Percentiles rank a stretch among this genome's conserved stretches.
Conservation (phyloP, 2,797 vertebrate species). For the Paguma larvata region DNA sequence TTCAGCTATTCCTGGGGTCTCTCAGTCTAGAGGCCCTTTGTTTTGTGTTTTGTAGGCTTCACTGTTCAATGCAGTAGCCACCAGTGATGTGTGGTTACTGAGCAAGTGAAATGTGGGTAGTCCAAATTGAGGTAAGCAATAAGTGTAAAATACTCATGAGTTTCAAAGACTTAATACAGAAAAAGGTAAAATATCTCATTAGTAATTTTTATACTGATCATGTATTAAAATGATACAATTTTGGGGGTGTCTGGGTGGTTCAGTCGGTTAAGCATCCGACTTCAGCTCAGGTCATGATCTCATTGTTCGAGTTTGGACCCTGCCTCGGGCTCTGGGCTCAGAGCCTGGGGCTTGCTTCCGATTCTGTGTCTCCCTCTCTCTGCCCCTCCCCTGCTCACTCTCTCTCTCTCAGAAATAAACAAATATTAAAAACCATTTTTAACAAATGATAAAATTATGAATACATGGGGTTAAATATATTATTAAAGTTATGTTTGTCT, state of each 20-base stretch:
- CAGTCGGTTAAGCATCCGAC: too few species aligned
- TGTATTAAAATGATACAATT: not conserved
- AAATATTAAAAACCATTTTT: too few species aligned
- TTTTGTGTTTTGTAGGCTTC: not conserved
- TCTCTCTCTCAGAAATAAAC: too few species aligned
- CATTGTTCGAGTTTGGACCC: too few species aligned
- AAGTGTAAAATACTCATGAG: not conserved
- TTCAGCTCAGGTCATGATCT: too few species aligned
- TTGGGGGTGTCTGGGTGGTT: not conserved
- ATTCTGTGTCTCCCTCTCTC: too few species aligned
- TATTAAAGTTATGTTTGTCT: not conserved
- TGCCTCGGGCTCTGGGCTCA: accelerated
- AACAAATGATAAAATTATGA: not conserved
- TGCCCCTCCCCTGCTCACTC: too few species aligned
- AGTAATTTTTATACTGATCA: not conserved
- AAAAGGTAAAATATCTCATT: not conserved
- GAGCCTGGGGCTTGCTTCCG: too few species aligned
- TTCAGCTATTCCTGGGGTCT: not conserved
- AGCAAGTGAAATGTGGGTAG: not conserved
- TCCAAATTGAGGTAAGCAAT: not conserved
- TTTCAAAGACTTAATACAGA: not conserved
- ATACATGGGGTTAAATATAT: not conserved
- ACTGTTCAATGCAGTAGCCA: not conserved
- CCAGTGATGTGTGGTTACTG: not conserved
- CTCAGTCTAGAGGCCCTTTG: not conserved